A percentile compares a stretch with the other conserved stretches of the same genome.
Evolutionary conservation across 2,888 invertebrate species (phyloP).

Genomic region (Trichogramma evanescens): DNA sequence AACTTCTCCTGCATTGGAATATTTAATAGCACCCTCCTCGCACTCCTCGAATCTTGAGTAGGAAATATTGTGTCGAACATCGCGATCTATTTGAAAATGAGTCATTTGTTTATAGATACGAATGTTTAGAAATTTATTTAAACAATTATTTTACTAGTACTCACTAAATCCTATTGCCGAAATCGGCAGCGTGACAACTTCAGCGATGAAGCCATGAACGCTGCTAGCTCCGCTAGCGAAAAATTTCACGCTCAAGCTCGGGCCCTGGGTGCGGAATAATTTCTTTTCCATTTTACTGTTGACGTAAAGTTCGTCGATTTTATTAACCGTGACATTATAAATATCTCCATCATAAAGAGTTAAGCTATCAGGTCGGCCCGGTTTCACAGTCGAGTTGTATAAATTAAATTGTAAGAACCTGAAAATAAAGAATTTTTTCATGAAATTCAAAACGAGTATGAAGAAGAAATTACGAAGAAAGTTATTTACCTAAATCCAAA

Average conservation of each 20-base stretch:
- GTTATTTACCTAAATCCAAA: constrained; percentile 67
- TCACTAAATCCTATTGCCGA: constrained; percentile 84
- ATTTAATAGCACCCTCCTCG: constrained; percentile 79
- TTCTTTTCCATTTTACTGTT: constrained; percentile 66
- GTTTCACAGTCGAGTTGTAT: constrained; percentile 77
- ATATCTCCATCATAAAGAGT: constrained; percentile 88
- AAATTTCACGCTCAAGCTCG: constrained; percentile 80
- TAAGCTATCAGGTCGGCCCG: constrained; percentile 77
- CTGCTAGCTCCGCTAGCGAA: constrained; percentile 93
- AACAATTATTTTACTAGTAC: constrained; percentile 39
- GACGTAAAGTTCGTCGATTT: constrained; percentile 67
- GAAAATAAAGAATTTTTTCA: constrained; percentile 16
- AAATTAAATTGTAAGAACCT: constrained; percentile 83
- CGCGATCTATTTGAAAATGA: constrained; percentile 60
- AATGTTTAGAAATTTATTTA: not conserved
- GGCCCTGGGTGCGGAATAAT: constrained; percentile 67
- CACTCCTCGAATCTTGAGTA: constrained; percentile 74
- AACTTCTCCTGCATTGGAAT: constrained; percentile 88
- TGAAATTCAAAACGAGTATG: not conserved
- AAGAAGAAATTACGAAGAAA: not conserved
- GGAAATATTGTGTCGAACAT: constrained; percentile 84
- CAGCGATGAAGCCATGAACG: constrained; percentile 94
- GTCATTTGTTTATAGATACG: not conserved
- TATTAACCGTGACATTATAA: constrained; percentile 72
- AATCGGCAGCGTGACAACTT: constrained; percentile 89